phyloP scores from a whole-genome alignment of 2,113 vertebrate genomes.

The Stictonetta naevosa region DNA sequence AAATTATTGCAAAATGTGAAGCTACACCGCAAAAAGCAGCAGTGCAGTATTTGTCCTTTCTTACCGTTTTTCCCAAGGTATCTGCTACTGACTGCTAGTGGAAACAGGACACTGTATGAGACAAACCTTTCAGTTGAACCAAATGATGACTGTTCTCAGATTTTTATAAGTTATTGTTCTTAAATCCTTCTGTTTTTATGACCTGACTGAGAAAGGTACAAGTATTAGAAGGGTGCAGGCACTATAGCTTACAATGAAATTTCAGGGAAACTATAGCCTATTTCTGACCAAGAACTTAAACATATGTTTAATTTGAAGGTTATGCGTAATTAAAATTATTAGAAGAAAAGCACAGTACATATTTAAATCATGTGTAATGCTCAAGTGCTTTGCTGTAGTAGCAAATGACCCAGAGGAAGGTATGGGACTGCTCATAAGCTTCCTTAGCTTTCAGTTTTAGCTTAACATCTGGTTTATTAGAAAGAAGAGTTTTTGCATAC shows the following conservation, averaged over 20 bases:
- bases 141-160: not conserved
- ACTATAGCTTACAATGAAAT: not conserved
- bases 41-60: not conserved
- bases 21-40: not conserved
- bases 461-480: not conserved
- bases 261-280: not conserved
- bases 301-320: not conserved
- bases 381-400: not conserved
- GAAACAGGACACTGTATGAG: not conserved
- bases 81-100: not conserved
- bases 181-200: not conserved
- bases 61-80: not conserved
- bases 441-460: not conserved
- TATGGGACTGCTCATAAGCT: not conserved
- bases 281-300: not conserved
- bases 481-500: not conserved
- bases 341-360: fast-evolving
- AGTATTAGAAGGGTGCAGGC: not conserved
- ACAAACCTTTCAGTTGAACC: not conserved
- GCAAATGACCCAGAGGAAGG: not conserved
- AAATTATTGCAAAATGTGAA: not conserved
- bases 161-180: not conserved
- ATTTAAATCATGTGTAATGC: not conserved
- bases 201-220: not conserved
- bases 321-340: not conserved